Percentiles rank a stretch among this genome's conserved stretches.
Conservation (phyloP, 2,888 invertebrate species). For the Tetragonisca angustula region DNA sequence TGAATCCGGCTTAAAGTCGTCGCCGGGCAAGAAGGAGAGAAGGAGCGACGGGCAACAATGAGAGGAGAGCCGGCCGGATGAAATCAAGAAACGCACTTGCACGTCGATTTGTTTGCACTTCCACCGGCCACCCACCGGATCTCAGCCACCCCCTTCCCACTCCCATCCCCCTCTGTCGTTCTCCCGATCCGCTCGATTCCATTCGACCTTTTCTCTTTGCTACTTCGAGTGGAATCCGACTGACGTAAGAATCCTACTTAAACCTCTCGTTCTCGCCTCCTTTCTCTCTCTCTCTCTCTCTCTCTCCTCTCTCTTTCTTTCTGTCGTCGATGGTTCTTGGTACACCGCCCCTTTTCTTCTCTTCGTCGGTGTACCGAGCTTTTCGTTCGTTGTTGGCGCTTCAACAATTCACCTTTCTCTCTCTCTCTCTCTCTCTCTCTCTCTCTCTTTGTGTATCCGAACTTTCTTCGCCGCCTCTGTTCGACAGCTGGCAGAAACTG, state of each 20-base stretch:
- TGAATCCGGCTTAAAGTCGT: conserved; percentile 42
- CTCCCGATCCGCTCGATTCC: conserved; percentile 62
- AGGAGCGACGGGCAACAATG: conserved; percentile 48
- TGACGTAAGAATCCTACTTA: conserved; percentile 75
- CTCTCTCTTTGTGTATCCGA: conserved; percentile 29
- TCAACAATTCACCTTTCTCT: background rate
- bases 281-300: conserved; percentile 19
- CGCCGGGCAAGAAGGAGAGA: background rate
- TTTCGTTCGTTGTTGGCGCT: conserved; percentile 54
- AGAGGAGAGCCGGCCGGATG: conserved; percentile 62
- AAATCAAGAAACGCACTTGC: conserved; percentile 77
- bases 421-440: too few species aligned
- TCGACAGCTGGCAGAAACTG: conserved; percentile 38
- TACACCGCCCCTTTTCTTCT: background rate
- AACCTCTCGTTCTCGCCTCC: conserved; percentile 63
- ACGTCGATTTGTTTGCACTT: conserved; percentile 79
- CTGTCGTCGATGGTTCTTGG: background rate
- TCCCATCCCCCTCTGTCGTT: conserved; percentile 42
- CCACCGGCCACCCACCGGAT: conserved; percentile 55
- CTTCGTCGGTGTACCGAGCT: conserved; percentile 22
- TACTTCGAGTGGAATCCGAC: conserved; percentile 72
- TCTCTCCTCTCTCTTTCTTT: conserved; percentile 1
- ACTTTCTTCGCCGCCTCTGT: conserved; percentile 34
- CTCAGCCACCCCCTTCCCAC: conserved; percentile 39
- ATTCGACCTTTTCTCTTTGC: conserved; percentile 66